Evolutionary conservation across 2,113 vertebrate genomes (phyloP).

Genomic region (Aspidoscelis tigris): DNA sequence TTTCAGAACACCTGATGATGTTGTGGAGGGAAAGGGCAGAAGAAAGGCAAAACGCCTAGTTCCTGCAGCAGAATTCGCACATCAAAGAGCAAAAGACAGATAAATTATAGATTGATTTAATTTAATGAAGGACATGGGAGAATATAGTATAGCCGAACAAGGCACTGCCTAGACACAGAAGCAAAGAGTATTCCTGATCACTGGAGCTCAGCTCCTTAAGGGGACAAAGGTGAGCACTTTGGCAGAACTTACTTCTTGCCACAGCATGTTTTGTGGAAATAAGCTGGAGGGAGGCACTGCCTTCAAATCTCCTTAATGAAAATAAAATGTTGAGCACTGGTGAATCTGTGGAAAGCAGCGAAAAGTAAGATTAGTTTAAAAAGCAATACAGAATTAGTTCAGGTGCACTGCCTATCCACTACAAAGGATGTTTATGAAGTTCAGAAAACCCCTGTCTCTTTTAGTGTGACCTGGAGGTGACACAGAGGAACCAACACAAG

Average conservation of each 20-base stretch:
- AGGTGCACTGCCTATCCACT: fast-evolving
- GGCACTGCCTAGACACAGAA: not conserved
- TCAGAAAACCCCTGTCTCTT: not conserved
- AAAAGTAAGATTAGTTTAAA: not conserved
- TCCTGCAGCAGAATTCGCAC: not conserved
- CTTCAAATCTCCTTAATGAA: not conserved
- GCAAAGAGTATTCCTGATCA: not conserved
- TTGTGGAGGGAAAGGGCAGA: too few species aligned
- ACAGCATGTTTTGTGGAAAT: not conserved
- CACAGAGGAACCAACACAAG: not conserved
- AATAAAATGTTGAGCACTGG: not conserved
- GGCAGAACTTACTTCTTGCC: not conserved
- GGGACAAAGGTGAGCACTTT: not conserved
- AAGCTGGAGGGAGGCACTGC: not conserved
- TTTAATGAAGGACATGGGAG: slow-evolving; percentile 12
- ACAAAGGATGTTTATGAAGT: not conserved
- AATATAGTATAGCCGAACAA: slow-evolving; percentile 2
- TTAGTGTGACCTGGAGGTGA: not conserved
- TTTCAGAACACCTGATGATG: too few species aligned
- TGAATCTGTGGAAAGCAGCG: slow-evolving; percentile 13
- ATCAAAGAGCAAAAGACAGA: slow-evolving; percentile 4
- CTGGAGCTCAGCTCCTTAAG: not conserved
- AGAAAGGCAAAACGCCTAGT: too few species aligned
- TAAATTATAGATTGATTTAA: slow-evolving; percentile 11
- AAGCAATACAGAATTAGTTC: fast-evolving